These are phyloP conservation scores for Dicentrarchus labrax DNA, from an alignment of 2,113 vertebrate genomes.

Conservation along the genomic window DNA sequence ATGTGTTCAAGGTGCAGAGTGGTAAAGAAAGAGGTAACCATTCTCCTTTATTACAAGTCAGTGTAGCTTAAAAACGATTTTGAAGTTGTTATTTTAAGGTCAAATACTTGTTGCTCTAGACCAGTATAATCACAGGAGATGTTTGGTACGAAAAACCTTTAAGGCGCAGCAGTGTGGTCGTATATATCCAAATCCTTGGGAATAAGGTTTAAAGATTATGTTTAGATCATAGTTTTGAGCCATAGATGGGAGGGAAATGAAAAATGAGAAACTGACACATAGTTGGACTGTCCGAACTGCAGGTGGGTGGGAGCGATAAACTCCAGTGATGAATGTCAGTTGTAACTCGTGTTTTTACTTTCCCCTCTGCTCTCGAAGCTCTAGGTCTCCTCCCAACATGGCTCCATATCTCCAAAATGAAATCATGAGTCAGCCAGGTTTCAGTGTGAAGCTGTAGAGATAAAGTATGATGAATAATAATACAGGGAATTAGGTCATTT, in stretches of 20 bases:
- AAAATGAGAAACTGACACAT: conserved; percentile 13
- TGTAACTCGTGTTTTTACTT: neutral
- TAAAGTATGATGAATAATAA: neutral
- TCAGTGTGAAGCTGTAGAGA: conserved; percentile 9
- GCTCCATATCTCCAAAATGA: neutral
- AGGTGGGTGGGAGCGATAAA: conserved; percentile 10
- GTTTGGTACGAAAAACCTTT: neutral
- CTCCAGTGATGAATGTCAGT: conserved; percentile 3
- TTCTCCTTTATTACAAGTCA: too few species aligned
- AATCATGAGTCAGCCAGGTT: neutral
- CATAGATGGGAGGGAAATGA: conserved; percentile 27
- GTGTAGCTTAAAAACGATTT: too few species aligned
- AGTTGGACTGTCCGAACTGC: neutral
- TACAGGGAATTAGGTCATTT: neutral
- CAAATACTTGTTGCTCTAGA: neutral
- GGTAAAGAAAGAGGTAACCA: too few species aligned
- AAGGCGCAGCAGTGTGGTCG: neutral
- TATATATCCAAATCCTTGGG: neutral
- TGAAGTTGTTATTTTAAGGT: too few species aligned
- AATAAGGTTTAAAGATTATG: neutral
- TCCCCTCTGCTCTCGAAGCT: neutral
- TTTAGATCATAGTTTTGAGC: conserved; percentile 5
- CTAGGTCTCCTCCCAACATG: neutral
- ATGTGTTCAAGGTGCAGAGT: too few species aligned
- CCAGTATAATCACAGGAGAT: neutral